These are phyloP conservation scores for Percopsis omiscomaycus DNA, from an alignment of 2,797 vertebrate genomes.

Conservation along the genomic window DNA sequence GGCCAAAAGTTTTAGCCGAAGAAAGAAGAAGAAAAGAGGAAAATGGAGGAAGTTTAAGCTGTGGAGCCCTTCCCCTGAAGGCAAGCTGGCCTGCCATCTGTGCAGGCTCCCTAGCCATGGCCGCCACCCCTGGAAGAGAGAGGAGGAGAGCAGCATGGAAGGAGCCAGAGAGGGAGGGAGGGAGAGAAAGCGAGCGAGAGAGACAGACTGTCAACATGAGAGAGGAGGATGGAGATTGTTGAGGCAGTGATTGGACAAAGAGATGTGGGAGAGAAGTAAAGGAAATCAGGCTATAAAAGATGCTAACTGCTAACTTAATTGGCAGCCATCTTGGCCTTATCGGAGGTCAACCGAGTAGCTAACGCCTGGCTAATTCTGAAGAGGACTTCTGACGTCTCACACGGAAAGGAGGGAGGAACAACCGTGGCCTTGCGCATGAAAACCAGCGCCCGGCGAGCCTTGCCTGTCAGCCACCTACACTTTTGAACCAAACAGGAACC, in stretches of 20 bases:
- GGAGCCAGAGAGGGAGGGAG: constrained; percentile 49
- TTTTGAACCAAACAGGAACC: constrained; percentile 75
- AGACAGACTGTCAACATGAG: constrained; percentile 52
- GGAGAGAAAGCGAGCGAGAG: constrained; percentile 52
- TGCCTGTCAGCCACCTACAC: constrained; percentile 70
- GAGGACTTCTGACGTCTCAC: constrained; percentile 38
- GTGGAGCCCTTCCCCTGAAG: constrained; percentile 80
- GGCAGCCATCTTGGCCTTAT: constrained; percentile 3
- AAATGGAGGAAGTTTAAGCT: constrained; percentile 80
- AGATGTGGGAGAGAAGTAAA: constrained; percentile 1
- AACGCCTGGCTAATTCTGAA: constrained; percentile 22
- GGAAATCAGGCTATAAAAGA: constrained; percentile 14
- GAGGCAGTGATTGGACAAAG: constrained; percentile 40
- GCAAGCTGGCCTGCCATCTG: constrained; percentile 84
- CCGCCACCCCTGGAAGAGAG: constrained; percentile 76
- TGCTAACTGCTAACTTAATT: constrained; percentile 20
- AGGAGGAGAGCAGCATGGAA: constrained; percentile 47
- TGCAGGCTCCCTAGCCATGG: constrained; percentile 79
- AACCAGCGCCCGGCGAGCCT: constrained; percentile 58
- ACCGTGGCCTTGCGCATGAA: constrained; percentile 54
- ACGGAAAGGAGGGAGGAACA: constrained; percentile 23
- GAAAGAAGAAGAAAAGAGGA: constrained; percentile 71
- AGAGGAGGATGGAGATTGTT: constrained; percentile 35
- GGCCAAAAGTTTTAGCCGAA: constrained; percentile 79
- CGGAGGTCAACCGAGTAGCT: constrained; percentile 27